Evolutionary conservation across 2,888 invertebrate genomes (phyloP).

Genomic region (Stenodema calcarata): DNA sequence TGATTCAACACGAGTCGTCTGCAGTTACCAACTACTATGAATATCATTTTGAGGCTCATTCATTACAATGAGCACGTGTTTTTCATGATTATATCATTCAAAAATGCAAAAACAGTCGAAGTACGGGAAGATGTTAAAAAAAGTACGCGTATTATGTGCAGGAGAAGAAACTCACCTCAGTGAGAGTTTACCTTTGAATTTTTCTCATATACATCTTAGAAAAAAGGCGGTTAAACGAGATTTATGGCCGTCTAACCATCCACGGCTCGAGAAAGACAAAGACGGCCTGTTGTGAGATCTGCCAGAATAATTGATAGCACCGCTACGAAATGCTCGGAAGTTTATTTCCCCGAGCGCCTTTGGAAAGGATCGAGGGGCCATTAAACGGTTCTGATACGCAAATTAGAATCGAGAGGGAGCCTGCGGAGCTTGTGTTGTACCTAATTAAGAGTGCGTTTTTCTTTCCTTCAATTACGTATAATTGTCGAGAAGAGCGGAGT

Average conservation of each 20-base stretch:
- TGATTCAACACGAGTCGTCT: too few species aligned
- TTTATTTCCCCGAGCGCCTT: neutral
- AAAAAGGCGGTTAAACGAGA: conserved; percentile 2
- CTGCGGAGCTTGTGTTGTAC: neutral
- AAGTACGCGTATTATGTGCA: neutral
- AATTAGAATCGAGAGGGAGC: neutral
- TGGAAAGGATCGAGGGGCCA: neutral
- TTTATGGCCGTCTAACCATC: neutral
- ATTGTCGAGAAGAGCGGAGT: neutral
- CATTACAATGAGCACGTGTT: neutral
- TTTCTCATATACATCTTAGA: neutral
- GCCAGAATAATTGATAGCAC: conserved; percentile 4
- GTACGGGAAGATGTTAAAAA: neutral
- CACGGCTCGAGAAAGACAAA: neutral
- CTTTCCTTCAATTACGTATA: conserved; percentile 26
- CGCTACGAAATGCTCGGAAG: neutral
- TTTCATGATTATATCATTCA: neutral
- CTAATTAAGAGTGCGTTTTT: conserved; percentile 18
- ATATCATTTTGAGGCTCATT: neutral
- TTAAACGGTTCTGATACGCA: conserved; percentile 36
- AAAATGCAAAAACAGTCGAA: neutral
- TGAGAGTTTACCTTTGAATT: neutral
- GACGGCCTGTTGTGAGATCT: conserved; percentile 23
- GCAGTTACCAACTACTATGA: too few species aligned
- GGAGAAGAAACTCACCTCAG: neutral